Evolutionary conservation across 2,113 vertebrate genomes (phyloP).

Genomic region (Polypterus senegalus): DNA sequence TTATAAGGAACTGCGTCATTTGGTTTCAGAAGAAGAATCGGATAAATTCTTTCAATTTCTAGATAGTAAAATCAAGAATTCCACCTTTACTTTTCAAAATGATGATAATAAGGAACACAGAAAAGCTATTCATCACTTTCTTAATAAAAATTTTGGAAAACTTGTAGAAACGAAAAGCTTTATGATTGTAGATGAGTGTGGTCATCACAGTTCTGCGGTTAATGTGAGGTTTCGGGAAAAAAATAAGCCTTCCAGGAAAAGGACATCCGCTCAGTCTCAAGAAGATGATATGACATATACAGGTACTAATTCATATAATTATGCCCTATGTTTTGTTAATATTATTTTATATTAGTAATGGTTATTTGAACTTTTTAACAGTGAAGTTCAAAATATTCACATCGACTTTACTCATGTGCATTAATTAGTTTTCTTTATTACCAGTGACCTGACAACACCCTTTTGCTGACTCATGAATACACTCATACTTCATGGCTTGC

Average conservation of each 20-base stretch:
- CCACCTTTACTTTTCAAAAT: constrained; percentile 66
- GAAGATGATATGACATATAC: constrained; percentile 59
- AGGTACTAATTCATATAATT: constrained; percentile 41
- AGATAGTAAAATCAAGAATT: constrained; percentile 67
- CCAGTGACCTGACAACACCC: neutral
- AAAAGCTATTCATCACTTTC: constrained; percentile 76
- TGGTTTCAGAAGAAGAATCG: constrained; percentile 75
- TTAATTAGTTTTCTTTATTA: too few relatives aligned
- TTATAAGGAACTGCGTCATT: constrained; percentile 62
- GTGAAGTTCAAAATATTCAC: too few relatives aligned
- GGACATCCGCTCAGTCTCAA: constrained; percentile 36
- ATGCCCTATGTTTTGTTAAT: too few relatives aligned
- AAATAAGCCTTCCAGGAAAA: constrained; percentile 47
- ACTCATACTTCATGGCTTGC: constrained; percentile 1
- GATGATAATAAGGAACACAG: constrained; percentile 73
- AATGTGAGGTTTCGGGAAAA: constrained; percentile 71
- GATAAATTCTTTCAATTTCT: constrained; percentile 78
- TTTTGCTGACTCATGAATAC: constrained; percentile 2
- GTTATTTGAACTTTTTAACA: too few relatives aligned
- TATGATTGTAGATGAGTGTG: constrained; percentile 14
- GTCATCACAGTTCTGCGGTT: constrained; percentile 44
- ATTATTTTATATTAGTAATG: too few relatives aligned
- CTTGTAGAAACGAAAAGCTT: constrained; percentile 88
- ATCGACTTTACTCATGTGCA: too few relatives aligned
- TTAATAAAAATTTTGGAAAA: constrained; percentile 76